phyloP scores from a whole-genome alignment of 2,888 invertebrate species.

The Serripes groenlandicus region DNA sequence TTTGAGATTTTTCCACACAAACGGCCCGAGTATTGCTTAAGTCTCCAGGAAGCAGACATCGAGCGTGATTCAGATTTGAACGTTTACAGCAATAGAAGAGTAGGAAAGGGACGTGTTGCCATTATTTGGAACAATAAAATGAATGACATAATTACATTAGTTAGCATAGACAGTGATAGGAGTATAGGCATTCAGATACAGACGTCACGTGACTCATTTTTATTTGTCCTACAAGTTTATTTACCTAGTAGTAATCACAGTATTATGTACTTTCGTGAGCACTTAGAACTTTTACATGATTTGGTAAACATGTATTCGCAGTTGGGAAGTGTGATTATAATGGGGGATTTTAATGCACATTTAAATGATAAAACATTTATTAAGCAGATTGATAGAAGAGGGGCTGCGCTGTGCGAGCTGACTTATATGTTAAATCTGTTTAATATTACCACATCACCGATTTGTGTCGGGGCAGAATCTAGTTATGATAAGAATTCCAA shows the following conservation, averaged over 20 bases:
- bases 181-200: slow-evolving; percentile 25
- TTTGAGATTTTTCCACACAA: too few relatives aligned
- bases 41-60: too few relatives aligned
- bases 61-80: too few relatives aligned
- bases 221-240: slow-evolving; percentile 4
- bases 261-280: slow-evolving; percentile 1
- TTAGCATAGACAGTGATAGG: slow-evolving; percentile 20
- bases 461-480: slow-evolving; percentile 2
- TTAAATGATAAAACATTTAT: background rate
- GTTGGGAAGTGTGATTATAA: background rate
- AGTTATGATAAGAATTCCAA: slow-evolving; percentile 1
- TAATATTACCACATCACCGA: background rate
- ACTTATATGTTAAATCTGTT: background rate
- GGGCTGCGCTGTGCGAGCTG: background rate
- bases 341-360: slow-evolving; percentile 25
- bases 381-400: background rate
- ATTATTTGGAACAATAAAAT: too few relatives aligned
- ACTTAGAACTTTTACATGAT: background rate
- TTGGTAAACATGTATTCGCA: background rate
- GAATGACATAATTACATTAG: too few relatives aligned
- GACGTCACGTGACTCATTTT: background rate
- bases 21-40: too few relatives aligned
- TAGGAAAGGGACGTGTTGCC: too few relatives aligned
- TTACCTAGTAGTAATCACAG: slow-evolving; percentile 12
- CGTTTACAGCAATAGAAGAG: too few relatives aligned